A percentile compares a stretch with the other conserved stretches of the same genome.
Conservation (phyloP, 2,113 vertebrate genomes). For the Coreoperca whiteheadi region DNA sequence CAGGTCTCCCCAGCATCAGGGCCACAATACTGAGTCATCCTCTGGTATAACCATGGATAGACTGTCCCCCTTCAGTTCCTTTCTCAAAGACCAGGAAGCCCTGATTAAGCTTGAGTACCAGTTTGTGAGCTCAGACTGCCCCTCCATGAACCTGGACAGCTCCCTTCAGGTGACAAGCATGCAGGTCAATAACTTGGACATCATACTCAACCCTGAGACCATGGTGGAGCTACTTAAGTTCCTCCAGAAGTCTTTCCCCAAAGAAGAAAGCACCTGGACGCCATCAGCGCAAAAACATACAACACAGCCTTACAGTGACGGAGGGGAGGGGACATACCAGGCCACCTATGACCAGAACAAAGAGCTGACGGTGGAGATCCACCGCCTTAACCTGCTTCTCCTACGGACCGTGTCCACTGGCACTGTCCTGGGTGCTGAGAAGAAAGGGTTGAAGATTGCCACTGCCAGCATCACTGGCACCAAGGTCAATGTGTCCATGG, state of each 20-base stretch:
- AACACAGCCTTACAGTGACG: constrained; percentile 76
- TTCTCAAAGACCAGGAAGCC: constrained; percentile 90
- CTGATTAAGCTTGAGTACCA: constrained; percentile 97
- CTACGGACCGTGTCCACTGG: constrained; percentile 90
- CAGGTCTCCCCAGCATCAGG: constrained; percentile 62
- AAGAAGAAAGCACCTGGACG: constrained; percentile 88
- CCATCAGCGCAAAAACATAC: constrained; percentile 83
- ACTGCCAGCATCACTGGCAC: constrained; percentile 95
- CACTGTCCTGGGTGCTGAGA: constrained; percentile 87
- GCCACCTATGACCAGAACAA: constrained; percentile 93
- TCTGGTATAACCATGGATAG: constrained; percentile 62
- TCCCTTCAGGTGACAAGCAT: constrained; percentile 94
- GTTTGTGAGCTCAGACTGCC: constrained; percentile 97
- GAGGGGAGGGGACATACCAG: constrained; percentile 86
- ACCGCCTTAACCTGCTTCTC: constrained; percentile 93
- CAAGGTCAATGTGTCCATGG: constrained; percentile 95
- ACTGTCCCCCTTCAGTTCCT: constrained; percentile 68
- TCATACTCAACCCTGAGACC: constrained; percentile 98
- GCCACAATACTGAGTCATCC: constrained; percentile 38
- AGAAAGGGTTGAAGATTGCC: constrained; percentile 94
- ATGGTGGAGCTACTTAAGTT: constrained; percentile 97
- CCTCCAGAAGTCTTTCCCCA: constrained; percentile 97
- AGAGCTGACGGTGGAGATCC: constrained; percentile 95
- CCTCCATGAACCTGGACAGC: constrained; percentile 95
- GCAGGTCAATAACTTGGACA: constrained; percentile 97